Evolutionary conservation across 2,888 invertebrate genomes (phyloP).

Genomic region (Drosophila formosana): DNA sequence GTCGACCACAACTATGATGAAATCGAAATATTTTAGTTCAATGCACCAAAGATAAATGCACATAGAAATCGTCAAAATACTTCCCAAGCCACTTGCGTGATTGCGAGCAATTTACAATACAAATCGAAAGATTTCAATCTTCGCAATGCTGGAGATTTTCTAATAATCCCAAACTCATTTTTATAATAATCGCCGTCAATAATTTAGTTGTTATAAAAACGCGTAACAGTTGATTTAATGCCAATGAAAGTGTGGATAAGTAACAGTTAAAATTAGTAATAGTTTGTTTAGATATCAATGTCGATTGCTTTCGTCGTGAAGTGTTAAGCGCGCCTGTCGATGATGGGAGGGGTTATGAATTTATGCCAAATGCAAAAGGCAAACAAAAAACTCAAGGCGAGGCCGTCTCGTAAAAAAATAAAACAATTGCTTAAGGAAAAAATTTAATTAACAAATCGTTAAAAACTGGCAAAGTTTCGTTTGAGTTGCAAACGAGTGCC

Average conservation of each 20-base stretch:
- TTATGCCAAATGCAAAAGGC: slow-evolving; percentile 58
- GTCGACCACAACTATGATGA: not conserved
- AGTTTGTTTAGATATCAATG: slow-evolving; percentile 27
- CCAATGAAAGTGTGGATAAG: not conserved
- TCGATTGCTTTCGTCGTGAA: slow-evolving; percentile 7
- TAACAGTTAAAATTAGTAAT: slow-evolving; percentile 21
- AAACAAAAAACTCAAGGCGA: slow-evolving; percentile 63
- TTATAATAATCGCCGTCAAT: not conserved
- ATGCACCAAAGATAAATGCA: slow-evolving; percentile 11
- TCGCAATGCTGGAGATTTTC: not conserved
- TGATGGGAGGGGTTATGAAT: slow-evolving; percentile 27
- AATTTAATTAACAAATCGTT: slow-evolving; percentile 46
- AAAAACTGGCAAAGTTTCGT: slow-evolving; percentile 28
- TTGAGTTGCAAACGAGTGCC: slow-evolving; percentile 17
- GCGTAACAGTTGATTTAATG: not conserved
- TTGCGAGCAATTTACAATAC: not conserved
- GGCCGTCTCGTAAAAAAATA: slow-evolving; percentile 26
- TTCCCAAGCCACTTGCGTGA: slow-evolving; percentile 17
- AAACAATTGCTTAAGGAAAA: slow-evolving; percentile 39
- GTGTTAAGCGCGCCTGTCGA: slow-evolving; percentile 8
- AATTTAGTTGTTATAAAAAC: not conserved
- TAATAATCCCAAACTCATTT: not conserved
- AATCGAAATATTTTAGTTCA: slow-evolving; percentile 17
- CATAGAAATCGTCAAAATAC: not conserved
- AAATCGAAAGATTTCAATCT: slow-evolving; percentile 1